Conservation (phyloP, 2,113 vertebrate species). For the Garra rufa region DNA sequence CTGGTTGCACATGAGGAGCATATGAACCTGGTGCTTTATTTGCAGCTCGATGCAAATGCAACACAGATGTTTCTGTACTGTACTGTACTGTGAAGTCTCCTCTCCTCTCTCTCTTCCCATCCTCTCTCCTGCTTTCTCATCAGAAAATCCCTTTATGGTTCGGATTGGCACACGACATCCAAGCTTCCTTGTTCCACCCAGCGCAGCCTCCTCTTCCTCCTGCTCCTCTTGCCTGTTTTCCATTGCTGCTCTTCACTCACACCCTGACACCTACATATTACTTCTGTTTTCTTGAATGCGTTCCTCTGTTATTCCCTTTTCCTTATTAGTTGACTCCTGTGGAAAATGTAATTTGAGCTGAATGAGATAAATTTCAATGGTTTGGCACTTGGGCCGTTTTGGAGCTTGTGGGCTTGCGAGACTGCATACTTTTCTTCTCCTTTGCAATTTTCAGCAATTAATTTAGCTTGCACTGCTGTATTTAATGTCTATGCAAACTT, state of each 20-base stretch:
- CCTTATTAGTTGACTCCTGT: not conserved
- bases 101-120: constrained; percentile 60
- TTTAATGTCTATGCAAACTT: not conserved
- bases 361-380: constrained; percentile 9
- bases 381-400: constrained; percentile 12
- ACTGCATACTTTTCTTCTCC: not conserved
- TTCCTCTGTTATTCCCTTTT: not conserved
- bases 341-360: constrained; percentile 21
- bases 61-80: constrained; percentile 57
- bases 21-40: constrained; percentile 47
- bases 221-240: not conserved
- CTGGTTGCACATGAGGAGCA: constrained; percentile 18
- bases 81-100: constrained; percentile 42
- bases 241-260: constrained; percentile 22
- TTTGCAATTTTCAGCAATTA: not conserved
- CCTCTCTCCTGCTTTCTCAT: constrained; percentile 2
- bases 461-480: not conserved
- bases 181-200: constrained; percentile 21
- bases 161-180: constrained; percentile 4
- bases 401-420: not conserved
- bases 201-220: not conserved
- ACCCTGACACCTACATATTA: constrained; percentile 50
- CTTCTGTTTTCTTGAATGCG: constrained; percentile 36
- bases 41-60: constrained; percentile 51
- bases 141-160: constrained; percentile 25